Evolutionary conservation across 2,797 vertebrate species (phyloP).

Genomic region (Gambusia yucatana): DNA sequence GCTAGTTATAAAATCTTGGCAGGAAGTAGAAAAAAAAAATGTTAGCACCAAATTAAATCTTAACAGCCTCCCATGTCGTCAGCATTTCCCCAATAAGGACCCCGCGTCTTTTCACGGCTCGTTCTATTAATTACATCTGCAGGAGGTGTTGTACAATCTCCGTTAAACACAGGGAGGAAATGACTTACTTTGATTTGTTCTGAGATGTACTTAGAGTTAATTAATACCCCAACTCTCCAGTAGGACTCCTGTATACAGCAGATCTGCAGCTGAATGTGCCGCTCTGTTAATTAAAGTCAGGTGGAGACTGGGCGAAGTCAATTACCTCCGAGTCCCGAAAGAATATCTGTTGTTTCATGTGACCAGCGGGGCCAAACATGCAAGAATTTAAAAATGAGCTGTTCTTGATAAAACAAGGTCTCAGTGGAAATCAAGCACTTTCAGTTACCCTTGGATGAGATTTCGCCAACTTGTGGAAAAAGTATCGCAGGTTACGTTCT

Average conservation of each 20-base stretch:
- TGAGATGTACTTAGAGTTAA: constrained; percentile 70
- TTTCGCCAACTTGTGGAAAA: neutral
- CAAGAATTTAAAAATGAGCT: constrained; percentile 11
- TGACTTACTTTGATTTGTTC: constrained; percentile 59
- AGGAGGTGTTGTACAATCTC: constrained; percentile 32
- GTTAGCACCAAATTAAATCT: constrained; percentile 14
- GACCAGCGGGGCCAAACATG: constrained; percentile 36
- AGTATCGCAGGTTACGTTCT: neutral
- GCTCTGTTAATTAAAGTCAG: constrained; percentile 75
- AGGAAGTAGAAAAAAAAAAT: constrained; percentile 4
- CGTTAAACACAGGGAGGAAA: constrained; percentile 45
- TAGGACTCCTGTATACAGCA: constrained; percentile 51
- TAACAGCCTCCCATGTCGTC: constrained; percentile 19
- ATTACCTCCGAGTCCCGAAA: constrained; percentile 65
- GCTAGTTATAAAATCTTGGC: constrained; percentile 5
- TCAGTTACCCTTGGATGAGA: constrained; percentile 2
- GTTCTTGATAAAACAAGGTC: constrained; percentile 37
- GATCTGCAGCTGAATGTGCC: constrained; percentile 49
- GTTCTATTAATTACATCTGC: constrained; percentile 60
- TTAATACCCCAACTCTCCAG: constrained; percentile 67
- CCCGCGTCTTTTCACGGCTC: constrained; percentile 34
- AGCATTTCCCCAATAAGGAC: constrained; percentile 37
- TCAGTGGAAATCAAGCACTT: constrained; percentile 13
- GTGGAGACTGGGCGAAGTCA: constrained; percentile 63
- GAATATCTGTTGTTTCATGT: constrained; percentile 45